Conservation (phyloP, 2,888 invertebrate species). For the Glyphotaelius pellucidus region DNA sequence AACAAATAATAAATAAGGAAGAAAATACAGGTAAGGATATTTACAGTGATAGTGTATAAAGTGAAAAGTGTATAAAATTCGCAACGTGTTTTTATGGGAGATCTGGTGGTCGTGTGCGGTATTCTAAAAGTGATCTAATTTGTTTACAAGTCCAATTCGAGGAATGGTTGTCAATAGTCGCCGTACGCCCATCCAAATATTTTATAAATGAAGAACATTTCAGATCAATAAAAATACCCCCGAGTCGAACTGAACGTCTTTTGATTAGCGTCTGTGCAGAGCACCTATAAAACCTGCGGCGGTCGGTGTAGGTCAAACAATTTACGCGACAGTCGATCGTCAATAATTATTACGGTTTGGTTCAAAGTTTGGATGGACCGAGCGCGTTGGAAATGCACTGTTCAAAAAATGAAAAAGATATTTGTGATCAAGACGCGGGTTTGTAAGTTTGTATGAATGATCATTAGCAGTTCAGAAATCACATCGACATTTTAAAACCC, state of each 20-base stretch:
- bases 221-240: slow-evolving; percentile 11
- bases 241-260: neutral
- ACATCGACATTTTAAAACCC: slow-evolving; percentile 45
- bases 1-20: neutral
- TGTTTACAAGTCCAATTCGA: neutral
- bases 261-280: neutral
- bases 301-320: neutral
- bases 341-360: slow-evolving; percentile 3
- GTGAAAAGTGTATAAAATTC: neutral
- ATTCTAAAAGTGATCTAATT: neutral
- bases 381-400: neutral
- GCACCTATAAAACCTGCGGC: slow-evolving; percentile 12
- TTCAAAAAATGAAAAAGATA: slow-evolving; percentile 10
- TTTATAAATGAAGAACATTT: neutral
- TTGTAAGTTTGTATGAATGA: slow-evolving; percentile 8
- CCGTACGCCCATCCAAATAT: neutral
- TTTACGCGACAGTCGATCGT: slow-evolving; percentile 20
- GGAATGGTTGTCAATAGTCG: neutral
- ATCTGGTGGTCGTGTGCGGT: neutral
- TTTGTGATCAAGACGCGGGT: slow-evolving; percentile 15
- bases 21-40: neutral
- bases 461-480: slow-evolving; percentile 18
- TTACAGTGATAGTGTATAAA: too few species aligned
- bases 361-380: neutral
- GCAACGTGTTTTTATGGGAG: neutral